Conservation (phyloP, 2,797 vertebrate genomes). For the Serranus cabrilla region DNA sequence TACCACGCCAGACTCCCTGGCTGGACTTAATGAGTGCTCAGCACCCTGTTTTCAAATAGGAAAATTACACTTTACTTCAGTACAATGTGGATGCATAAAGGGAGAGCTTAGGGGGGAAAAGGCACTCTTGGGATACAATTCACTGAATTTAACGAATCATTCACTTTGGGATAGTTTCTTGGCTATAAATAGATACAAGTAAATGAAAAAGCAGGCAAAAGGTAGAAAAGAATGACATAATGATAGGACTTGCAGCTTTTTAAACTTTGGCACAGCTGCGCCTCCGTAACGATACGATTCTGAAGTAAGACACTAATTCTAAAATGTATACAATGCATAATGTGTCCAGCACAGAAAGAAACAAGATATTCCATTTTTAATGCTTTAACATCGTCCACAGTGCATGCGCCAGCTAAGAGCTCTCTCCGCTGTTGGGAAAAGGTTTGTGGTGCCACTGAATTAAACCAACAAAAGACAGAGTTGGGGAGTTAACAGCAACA, state of each 20-base stretch:
- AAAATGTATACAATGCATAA: slow-evolving; percentile 48
- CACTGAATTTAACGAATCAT: slow-evolving; percentile 24
- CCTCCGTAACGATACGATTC: slow-evolving; percentile 2
- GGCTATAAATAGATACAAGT: slow-evolving; percentile 42
- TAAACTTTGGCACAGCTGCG: slow-evolving; percentile 25
- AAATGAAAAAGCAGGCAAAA: slow-evolving; percentile 34
- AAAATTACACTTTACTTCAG: slow-evolving; percentile 52
- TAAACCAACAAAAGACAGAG: slow-evolving; percentile 1
- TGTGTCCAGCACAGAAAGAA: slow-evolving; percentile 78
- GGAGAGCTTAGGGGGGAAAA: slow-evolving; percentile 4
- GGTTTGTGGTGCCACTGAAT: slow-evolving; percentile 33
- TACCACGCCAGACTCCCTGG: slow-evolving; percentile 54
- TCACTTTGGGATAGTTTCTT: slow-evolving; percentile 10
- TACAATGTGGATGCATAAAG: slow-evolving; percentile 36
- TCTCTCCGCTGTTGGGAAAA: slow-evolving; percentile 4
- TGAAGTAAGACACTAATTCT: slow-evolving; percentile 10
- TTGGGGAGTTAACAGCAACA: background rate
- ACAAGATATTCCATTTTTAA: slow-evolving; percentile 30
- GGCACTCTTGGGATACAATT: slow-evolving; percentile 11
- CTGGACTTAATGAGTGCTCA: slow-evolving; percentile 77
- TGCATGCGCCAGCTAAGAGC: slow-evolving; percentile 31
- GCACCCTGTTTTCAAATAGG: slow-evolving; percentile 73
- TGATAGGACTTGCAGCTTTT: background rate
- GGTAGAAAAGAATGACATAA: background rate
- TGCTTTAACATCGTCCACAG: slow-evolving; percentile 42